These are phyloP conservation scores for Hylia prasina DNA, from an alignment of 2,113 vertebrate genomes.

Conservation along the genomic window DNA sequence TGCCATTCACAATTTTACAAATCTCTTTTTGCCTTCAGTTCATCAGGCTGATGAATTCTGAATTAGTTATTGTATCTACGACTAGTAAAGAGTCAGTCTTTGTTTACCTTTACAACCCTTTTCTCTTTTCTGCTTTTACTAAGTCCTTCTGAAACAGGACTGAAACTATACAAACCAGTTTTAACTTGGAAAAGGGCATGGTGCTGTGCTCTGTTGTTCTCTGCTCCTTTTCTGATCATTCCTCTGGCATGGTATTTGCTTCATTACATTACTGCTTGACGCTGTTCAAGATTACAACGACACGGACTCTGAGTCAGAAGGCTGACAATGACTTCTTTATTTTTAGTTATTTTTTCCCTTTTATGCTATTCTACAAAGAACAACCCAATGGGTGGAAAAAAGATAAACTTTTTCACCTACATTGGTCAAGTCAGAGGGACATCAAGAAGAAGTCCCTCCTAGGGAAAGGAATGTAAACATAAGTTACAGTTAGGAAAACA, in stretches of 20 bases:
- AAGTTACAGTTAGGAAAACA: too few relatives aligned
- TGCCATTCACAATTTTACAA: neutral
- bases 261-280: neutral
- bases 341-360: too few relatives aligned
- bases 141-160: neutral
- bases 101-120: neutral
- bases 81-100: neutral
- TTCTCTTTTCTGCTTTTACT: neutral
- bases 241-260: neutral
- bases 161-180: neutral
- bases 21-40: neutral
- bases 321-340: too few relatives aligned
- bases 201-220: neutral
- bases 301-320: too few relatives aligned
- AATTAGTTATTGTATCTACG: neutral
- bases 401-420: too few relatives aligned
- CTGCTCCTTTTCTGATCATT: neutral
- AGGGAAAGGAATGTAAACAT: too few relatives aligned
- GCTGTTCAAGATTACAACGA: too few relatives aligned
- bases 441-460: too few relatives aligned
- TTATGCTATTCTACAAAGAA: too few relatives aligned
- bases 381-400: too few relatives aligned
- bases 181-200: neutral
- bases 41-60: neutral
- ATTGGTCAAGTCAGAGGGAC: too few relatives aligned